Percentiles rank a stretch among this genome's conserved stretches.
Conservation (phyloP, 1,140 invertebrate species). For the Contarinia nasturtii region DNA sequence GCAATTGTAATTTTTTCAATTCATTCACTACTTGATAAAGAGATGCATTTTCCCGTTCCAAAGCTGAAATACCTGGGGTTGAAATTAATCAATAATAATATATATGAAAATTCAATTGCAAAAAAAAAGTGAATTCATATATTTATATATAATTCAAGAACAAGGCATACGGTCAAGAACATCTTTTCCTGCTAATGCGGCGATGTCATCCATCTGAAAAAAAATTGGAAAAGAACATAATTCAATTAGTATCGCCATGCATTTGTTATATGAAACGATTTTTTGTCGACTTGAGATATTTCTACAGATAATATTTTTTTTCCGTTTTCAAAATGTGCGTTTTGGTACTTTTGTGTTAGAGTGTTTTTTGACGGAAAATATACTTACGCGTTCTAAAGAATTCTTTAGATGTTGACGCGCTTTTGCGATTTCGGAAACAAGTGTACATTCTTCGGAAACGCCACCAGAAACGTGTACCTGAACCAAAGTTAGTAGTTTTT, state of each 20-base stretch:
- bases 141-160: too few relatives aligned
- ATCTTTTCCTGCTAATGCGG: conserved; percentile 25
- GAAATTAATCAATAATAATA: too few relatives aligned
- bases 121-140: too few relatives aligned
- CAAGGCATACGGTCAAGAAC: conserved; percentile 25
- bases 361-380: not conserved
- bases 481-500: not conserved
- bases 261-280: not conserved
- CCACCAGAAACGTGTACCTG: conserved; percentile 12
- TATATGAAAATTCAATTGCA: too few relatives aligned
- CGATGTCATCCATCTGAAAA: conserved; percentile 31
- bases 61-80: conserved; percentile 19
- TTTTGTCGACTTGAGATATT: not conserved
- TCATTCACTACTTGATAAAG: conserved; percentile 12
- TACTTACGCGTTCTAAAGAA: conserved; percentile 41
- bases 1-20: conserved; percentile 7
- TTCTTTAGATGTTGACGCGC: conserved; percentile 44
- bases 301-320: not conserved
- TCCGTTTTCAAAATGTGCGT: conserved; percentile 4
- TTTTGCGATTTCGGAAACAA: conserved; percentile 43
- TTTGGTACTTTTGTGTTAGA: conserved; percentile 2
- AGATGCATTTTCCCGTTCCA: conserved; percentile 27
- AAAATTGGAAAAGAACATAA: not conserved
- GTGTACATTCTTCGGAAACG: conserved; percentile 22
- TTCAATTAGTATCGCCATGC: not conserved